phyloP scores from a whole-genome alignment of 1,140 invertebrate genomes.

The Matsumurasca onukii region DNA sequence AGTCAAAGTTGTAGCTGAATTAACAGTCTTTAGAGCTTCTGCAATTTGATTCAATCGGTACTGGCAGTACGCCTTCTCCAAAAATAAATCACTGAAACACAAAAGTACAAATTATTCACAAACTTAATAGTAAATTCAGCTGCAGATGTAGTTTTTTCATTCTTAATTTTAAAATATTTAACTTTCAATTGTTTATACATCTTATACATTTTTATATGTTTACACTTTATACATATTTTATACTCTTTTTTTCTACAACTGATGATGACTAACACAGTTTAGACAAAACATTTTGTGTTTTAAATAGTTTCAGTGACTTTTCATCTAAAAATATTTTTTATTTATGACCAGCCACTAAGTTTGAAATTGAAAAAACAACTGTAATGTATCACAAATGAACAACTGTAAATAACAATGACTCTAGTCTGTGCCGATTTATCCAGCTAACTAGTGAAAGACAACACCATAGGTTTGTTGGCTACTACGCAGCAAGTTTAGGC shows the following conservation, averaged over 20 bases:
- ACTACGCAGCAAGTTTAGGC: conserved; percentile 56
- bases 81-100: conserved; percentile 63
- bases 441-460: conserved; percentile 36
- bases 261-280: too few relatives aligned
- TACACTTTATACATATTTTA: not conserved
- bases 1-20: conserved; percentile 62
- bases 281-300: too few relatives aligned
- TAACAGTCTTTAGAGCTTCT: conserved; percentile 76
- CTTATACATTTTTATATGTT: not conserved
- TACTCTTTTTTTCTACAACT: not conserved
- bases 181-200: not conserved
- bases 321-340: not conserved
- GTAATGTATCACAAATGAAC: not conserved
- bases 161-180: not conserved
- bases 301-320: too few relatives aligned
- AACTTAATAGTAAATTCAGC: not conserved
- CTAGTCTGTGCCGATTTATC: too few relatives aligned
- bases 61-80: conserved; percentile 92
- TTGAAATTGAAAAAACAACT: not conserved
- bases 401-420: not conserved
- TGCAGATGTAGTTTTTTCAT: too few relatives aligned
- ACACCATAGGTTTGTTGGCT: conserved; percentile 47
- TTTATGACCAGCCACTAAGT: not conserved
- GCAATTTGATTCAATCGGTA: conserved; percentile 86
- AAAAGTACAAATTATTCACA: conserved; percentile 14